Conservation (phyloP, 2,113 vertebrate genomes). For the Microtus ochrogaster region DNA sequence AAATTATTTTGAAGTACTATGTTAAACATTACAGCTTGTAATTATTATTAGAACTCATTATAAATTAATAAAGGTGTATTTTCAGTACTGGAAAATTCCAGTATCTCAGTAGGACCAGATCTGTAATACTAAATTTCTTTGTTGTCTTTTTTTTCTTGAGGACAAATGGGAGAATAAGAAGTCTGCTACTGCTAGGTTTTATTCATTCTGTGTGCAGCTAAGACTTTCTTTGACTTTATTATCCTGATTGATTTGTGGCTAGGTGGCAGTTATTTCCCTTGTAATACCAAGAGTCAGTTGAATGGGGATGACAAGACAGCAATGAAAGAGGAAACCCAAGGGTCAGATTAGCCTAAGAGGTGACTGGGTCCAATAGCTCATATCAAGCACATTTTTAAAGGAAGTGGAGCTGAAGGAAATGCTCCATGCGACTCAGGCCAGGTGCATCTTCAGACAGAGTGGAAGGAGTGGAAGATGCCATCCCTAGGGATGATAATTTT, state of each 20-base stretch:
- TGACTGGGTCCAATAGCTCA: not conserved
- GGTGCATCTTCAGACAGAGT: not conserved
- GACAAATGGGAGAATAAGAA: not conserved
- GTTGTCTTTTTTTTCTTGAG: not conserved
- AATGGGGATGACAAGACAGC: not conserved
- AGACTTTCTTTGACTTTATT: not conserved
- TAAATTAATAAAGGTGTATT: not conserved
- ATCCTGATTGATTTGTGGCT: not conserved
- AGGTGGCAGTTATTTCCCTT: not conserved
- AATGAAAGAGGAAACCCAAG: not conserved
- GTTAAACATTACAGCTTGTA: not conserved
- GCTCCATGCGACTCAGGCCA: not conserved
- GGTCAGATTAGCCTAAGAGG: not conserved
- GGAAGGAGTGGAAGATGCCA: not conserved
- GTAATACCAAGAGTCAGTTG: not conserved
- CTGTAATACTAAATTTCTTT: not conserved
- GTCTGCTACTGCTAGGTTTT: not conserved
- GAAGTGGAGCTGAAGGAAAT: not conserved
- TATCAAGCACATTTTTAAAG: not conserved
- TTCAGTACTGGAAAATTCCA: not conserved
- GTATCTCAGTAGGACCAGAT: not conserved
- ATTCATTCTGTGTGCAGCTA: not conserved
- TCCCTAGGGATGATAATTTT: not conserved
- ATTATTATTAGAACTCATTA: not conserved
- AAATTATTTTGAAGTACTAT: slow-evolving; percentile 14